Evolutionary conservation across 2,797 vertebrate genomes (phyloP), one percentile per base, ranked within the genome.

Genomic region (Mallotus villosus): DNA sequence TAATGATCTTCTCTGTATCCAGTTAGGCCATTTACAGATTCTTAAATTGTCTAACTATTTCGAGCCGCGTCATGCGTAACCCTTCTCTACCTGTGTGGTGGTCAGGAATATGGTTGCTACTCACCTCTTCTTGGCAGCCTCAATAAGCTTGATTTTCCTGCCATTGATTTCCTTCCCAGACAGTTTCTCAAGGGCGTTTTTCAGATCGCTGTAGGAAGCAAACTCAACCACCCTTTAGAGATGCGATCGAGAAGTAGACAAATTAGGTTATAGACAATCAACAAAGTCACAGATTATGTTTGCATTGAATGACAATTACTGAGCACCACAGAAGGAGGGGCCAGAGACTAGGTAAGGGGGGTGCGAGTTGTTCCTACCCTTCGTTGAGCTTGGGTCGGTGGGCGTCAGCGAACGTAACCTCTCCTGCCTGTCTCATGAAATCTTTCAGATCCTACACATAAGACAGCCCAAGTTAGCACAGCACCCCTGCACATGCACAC

Each of bases 381-480:
- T 98, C 96, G 85, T 98, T 98, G 88, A 97, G 91, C 73, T 97
- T 97, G 81, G 96, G 96, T 16, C 97, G 93, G 75, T 99, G 97
- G 87, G 97, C 97, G 81, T 98, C 97, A 72, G 97, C 97, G 92
- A 98, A 98, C 76, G 97, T 99, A 91, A 99, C 97, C 90, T 99
- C 97, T 84, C 97, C 97, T 84, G 97, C 97, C 93, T 98, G 97
- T 88, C 97, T 97, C 97, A 99, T 98, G 94, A 98, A 98, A 95
- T 99, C 97, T 94, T 99, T 98, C 89, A 98, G 92, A 90, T 98
- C 97, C 97, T 98, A 97, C 85, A 93, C 93, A 94, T 74, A 74
- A 73, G 89, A 84, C 87, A 71, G 76, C 76, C 88, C 71, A 89
- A 64, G 88, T 94, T 85, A 92, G 1, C 72, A 61, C 76, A 8